Evolutionary conservation across 2,888 invertebrate species (phyloP).

Genomic region (Leucophora obtusa): DNA sequence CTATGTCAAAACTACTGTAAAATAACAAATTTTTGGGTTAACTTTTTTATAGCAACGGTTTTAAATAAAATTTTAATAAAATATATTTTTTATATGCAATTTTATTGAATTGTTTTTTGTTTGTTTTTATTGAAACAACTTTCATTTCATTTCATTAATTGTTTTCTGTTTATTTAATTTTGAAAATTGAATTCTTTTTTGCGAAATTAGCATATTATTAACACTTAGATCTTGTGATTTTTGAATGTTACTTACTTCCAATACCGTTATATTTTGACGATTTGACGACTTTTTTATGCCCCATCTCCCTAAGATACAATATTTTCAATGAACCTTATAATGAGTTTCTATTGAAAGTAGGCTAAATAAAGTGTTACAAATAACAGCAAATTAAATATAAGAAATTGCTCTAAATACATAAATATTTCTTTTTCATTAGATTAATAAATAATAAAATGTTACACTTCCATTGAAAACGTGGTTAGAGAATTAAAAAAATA

Average conservation of each 20-base stretch:
- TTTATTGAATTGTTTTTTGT: no score
- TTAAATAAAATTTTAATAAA: no score
- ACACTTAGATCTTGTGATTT: conserved; percentile 13
- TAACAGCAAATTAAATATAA: background rate
- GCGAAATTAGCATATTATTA: conserved; percentile 39
- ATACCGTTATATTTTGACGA: background rate
- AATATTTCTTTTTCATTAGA: background rate
- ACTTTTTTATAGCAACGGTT: no score
- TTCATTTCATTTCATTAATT: no score
- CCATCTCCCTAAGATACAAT: conserved; percentile 2
- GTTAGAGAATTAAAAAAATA: background rate
- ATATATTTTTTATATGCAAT: no score
- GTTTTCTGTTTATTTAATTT: no score
- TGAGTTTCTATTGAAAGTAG: conserved; percentile 43
- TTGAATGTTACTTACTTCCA: background rate
- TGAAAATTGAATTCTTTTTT: background rate
- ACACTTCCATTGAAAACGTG: background rate
- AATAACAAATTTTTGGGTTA: no score
- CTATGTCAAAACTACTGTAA: no score
- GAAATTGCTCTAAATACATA: background rate
- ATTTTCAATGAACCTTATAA: conserved; percentile 30
- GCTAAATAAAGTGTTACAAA: conserved; percentile 44
- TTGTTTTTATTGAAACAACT: no score
- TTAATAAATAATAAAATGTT: background rate
- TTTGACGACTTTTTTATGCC: conserved; percentile 17